Percentiles rank a stretch among this genome's conserved stretches.
Evolutionary conservation across 2,113 vertebrate species (phyloP).

Genomic region (Siniperca chuatsi): DNA sequence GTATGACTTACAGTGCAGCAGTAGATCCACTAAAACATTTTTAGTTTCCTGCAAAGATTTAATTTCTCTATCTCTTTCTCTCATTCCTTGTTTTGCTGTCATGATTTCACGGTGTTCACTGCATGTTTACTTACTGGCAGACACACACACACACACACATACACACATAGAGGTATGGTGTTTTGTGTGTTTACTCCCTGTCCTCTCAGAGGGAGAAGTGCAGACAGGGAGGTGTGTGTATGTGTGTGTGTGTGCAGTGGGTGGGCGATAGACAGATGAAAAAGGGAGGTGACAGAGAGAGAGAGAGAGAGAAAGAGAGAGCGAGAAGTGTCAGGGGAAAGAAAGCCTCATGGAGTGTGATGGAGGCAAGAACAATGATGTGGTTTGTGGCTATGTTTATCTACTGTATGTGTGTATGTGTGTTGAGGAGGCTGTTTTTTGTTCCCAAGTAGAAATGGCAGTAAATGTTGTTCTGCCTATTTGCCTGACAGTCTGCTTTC

Average conservation of each 20-base stretch:
- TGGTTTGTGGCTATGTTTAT: constrained; percentile 59
- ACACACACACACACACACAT: constrained; percentile 23
- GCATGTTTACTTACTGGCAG: constrained; percentile 24
- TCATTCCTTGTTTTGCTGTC: constrained; percentile 50
- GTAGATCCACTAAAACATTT: constrained; percentile 14
- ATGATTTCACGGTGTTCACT: constrained; percentile 52
- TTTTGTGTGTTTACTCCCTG: constrained; percentile 38
- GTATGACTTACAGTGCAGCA: constrained; percentile 11
- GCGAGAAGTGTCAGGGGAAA: constrained; percentile 51
- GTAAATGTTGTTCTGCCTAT: constrained; percentile 28
- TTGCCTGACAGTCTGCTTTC: constrained; percentile 27
- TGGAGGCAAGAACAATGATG: constrained; percentile 55
- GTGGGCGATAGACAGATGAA: constrained; percentile 64
- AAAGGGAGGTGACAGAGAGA: constrained; percentile 46
- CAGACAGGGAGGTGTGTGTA: constrained; percentile 20
- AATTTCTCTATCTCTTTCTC: constrained; percentile 27
- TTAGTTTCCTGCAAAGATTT: constrained; percentile 36
- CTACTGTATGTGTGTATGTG: constrained; percentile 19
- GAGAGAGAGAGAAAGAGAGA: constrained; percentile 20
- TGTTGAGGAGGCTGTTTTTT: constrained; percentile 23
- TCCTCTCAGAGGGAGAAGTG: constrained; percentile 31
- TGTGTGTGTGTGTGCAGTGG: constrained; percentile 24
- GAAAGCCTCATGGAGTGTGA: constrained; percentile 46
- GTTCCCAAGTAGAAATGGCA: constrained; percentile 24
- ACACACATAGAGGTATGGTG: constrained; percentile 11